Evolutionary conservation across 2,113 vertebrate species (phyloP).

Genomic region (Labeo rohita): DNA sequence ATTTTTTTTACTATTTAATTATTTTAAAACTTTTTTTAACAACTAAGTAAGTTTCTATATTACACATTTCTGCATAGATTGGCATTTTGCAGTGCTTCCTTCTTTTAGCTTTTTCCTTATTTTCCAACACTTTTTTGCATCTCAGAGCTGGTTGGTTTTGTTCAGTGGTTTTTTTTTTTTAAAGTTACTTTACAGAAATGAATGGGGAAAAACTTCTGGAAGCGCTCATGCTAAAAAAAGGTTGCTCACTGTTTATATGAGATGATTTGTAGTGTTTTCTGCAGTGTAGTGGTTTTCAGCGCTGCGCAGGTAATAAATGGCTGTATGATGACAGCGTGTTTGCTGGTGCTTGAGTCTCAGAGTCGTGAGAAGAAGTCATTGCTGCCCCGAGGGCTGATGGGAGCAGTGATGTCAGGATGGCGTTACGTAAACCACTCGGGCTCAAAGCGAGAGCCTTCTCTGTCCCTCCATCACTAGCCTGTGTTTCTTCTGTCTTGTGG

Average conservation of each 20-base stretch:
- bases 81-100: too few relatives aligned
- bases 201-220: neutral
- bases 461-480: constrained; percentile 48
- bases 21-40: too few relatives aligned
- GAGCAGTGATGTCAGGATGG: constrained; percentile 30
- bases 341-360: neutral
- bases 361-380: constrained; percentile 9
- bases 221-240: neutral
- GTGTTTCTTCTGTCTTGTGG: constrained; percentile 34
- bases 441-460: neutral
- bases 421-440: constrained; percentile 41
- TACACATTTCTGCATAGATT: too few relatives aligned
- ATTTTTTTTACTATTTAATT: too few relatives aligned
- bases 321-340: neutral
- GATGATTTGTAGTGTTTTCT: neutral
- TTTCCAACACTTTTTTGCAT: too few relatives aligned
- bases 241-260: neutral
- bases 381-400: constrained; percentile 21
- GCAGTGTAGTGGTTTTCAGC: neutral
- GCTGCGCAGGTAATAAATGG: neutral
- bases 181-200: neutral
- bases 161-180: too few relatives aligned
- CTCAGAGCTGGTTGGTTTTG: too few relatives aligned
- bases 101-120: too few relatives aligned
- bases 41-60: too few relatives aligned